phyloP scores from a whole-genome alignment of 2,797 vertebrate genomes.

The Malacoraja senta region DNA sequence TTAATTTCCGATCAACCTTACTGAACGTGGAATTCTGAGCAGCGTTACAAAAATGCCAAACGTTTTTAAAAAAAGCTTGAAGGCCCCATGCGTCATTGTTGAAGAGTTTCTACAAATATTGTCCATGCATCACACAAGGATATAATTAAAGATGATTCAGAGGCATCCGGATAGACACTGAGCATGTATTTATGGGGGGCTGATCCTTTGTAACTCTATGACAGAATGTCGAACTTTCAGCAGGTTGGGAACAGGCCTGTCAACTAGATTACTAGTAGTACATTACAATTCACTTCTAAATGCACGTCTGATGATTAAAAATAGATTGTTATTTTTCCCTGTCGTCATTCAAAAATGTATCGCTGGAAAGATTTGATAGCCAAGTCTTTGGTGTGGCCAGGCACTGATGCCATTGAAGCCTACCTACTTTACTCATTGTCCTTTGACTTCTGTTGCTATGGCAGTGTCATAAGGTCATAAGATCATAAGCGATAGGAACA shows the following conservation, averaged over 20 bases:
- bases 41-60: neutral
- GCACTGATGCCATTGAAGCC: neutral
- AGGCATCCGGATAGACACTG: constrained; percentile 19
- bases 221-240: constrained; percentile 36
- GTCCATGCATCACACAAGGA: constrained; percentile 5
- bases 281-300: constrained; percentile 20
- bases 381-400: neutral
- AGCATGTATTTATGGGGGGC: constrained; percentile 34
- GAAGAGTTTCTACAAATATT: constrained; percentile 35
- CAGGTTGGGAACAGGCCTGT: constrained; percentile 15
- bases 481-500: too few species aligned
- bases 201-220: constrained; percentile 34
- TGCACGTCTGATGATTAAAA: constrained; percentile 24
- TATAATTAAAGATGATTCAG: constrained; percentile 38
- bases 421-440: neutral
- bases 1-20: neutral
- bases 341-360: neutral
- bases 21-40: neutral
- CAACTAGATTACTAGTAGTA: constrained; percentile 33
- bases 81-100: neutral
- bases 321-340: constrained; percentile 10
- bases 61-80: neutral
- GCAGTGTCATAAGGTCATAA: neutral
- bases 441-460: neutral
- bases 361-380: neutral